These are phyloP conservation scores for Acanthacorydalis orientalis DNA, from an alignment of 2,888 invertebrate species.

Conservation along the genomic window DNA sequence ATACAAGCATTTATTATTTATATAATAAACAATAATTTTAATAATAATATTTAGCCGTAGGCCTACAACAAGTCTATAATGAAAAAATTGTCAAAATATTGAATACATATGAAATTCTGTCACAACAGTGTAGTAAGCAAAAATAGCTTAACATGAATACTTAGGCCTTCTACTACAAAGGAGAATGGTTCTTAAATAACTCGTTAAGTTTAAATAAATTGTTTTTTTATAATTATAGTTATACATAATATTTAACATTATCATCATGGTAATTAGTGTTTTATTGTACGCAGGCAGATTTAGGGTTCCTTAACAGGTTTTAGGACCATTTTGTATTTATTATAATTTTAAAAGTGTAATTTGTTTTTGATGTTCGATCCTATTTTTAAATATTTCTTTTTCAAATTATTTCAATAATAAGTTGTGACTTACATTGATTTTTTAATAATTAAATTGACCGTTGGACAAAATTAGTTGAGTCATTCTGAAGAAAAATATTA, in stretches of 20 bases:
- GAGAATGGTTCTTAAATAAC: background rate
- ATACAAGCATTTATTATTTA: conserved; percentile 25
- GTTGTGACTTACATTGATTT: background rate
- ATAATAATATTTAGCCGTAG: conserved; percentile 23
- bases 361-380: too few relatives aligned
- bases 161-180: background rate
- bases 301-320: background rate
- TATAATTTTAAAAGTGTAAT: too few relatives aligned
- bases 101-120: background rate
- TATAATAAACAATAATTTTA: conserved; percentile 12
- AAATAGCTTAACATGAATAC: background rate
- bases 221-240: background rate
- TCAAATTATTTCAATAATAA: background rate
- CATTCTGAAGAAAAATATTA: too few relatives aligned
- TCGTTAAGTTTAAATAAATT: background rate
- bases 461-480: too few relatives aligned
- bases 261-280: too few relatives aligned
- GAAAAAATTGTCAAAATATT: background rate
- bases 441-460: too few relatives aligned
- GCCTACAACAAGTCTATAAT: conserved; percentile 23
- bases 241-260: too few relatives aligned
- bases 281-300: conserved; percentile 1
- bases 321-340: background rate
- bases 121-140: conserved; percentile 1
- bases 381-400: background rate